Percentiles rank a stretch among this genome's conserved stretches.
These are phyloP conservation scores for Podarcis muralis DNA, from an alignment of 2,113 vertebrate species.

Conservation along the genomic window DNA sequence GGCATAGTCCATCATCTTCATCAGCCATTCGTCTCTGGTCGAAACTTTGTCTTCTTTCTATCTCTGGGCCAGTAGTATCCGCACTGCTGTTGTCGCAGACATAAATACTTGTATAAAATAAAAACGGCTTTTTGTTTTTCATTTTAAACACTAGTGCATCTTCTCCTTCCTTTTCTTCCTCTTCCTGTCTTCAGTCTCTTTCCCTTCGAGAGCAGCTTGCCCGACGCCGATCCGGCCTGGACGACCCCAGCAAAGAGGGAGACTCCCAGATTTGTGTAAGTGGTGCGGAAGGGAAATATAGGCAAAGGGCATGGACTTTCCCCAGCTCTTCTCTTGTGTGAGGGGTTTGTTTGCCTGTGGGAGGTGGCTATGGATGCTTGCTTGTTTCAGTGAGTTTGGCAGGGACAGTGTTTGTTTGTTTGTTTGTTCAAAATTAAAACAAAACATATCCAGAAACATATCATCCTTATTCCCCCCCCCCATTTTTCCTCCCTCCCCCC, in stretches of 20 bases:
- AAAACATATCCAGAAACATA: no score
- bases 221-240: constrained; percentile 70
- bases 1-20: no score
- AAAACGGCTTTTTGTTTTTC: not conserved
- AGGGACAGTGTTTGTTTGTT: no score
- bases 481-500: no score
- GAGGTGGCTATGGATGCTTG: not conserved
- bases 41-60: no score
- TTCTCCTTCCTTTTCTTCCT: not conserved
- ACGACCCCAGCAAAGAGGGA: constrained; percentile 71
- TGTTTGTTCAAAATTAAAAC: no score
- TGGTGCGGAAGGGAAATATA: not conserved
- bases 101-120: no score
- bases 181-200: constrained; percentile 58
- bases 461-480: no score
- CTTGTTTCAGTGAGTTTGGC: not conserved
- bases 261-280: constrained; percentile 64
- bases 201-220: constrained; percentile 71
- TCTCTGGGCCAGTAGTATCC: no score
- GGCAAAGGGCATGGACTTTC: no score
- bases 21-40: no score
- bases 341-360: not conserved
- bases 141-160: not conserved
- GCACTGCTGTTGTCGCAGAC: no score
- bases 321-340: not conserved